Percentiles rank a stretch among this genome's conserved stretches.
Conservation (phyloP, 2,113 vertebrate genomes). For the Nycticebus coucang region DNA sequence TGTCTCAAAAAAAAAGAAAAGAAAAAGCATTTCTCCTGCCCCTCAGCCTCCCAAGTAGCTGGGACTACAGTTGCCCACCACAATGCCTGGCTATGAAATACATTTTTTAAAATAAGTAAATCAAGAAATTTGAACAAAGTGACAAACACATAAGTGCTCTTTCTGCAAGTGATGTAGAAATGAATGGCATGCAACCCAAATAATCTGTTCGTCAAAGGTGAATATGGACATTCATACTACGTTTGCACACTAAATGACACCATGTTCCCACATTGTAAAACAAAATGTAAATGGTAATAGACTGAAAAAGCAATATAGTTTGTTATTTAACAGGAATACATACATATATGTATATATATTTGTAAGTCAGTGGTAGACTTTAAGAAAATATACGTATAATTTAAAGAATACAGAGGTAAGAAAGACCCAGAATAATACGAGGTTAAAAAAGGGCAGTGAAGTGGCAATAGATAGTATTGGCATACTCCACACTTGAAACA, state of each 20-base stretch:
- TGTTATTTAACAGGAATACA: not conserved
- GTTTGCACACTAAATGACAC: not conserved
- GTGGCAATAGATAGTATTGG: not conserved
- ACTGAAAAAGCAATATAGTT: not conserved
- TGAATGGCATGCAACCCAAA: not conserved
- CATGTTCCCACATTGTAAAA: not conserved
- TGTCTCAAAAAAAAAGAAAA: no score
- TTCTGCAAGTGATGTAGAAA: not conserved
- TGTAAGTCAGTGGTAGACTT: not conserved
- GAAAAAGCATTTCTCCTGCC: no score
- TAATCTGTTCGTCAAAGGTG: not conserved
- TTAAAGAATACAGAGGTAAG: not conserved
- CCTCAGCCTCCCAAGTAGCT: no score
- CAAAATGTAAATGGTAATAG: slow-evolving; percentile 7
- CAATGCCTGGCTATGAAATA: not conserved
- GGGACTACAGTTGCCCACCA: no score
- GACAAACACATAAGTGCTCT: not conserved
- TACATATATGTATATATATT: not conserved
- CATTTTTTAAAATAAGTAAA: not conserved
- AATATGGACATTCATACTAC: not conserved
- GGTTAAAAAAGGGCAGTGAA: not conserved
- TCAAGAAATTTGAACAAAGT: not conserved
- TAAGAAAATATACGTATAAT: not conserved
- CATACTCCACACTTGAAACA: not conserved
- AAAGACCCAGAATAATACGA: not conserved